These are phyloP conservation scores for Aurelia aurita DNA, from an alignment of 30 jellyfish, hydroid and myxozoan genomes.

Conservation along the genomic window DNA sequence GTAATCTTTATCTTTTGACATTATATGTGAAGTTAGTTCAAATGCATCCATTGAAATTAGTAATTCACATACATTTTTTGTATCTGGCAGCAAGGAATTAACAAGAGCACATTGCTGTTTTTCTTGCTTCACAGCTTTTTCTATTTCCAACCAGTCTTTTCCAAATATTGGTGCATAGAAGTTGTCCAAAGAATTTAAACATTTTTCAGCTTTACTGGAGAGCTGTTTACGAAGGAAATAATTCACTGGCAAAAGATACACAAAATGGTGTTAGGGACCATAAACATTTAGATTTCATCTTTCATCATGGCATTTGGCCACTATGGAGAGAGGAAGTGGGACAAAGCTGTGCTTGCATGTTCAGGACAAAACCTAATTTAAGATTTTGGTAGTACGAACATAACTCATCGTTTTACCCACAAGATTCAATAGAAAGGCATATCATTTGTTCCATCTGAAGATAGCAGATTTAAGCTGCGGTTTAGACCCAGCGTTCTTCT, in stretches of 20 bases:
- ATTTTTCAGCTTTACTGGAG: slow-evolving; percentile 19
- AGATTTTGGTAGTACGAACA: too few species aligned
- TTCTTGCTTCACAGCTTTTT: background rate
- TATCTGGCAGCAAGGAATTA: slow-evolving; percentile 5
- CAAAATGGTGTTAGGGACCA: too few species aligned
- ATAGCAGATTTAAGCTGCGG: too few species aligned
- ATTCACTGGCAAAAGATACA: background rate
- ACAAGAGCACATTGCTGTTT: slow-evolving; percentile 35
- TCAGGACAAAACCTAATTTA: too few species aligned
- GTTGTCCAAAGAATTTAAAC: slow-evolving; percentile 8
- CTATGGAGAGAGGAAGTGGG: too few species aligned
- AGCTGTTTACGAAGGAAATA: background rate
- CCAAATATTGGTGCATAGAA: slow-evolving; percentile 26
- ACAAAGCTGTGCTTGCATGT: too few species aligned
- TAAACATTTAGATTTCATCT: too few species aligned
- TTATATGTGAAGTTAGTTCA: background rate
- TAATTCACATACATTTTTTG: background rate
- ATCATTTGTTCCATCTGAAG: too few species aligned
- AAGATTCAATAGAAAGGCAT: too few species aligned
- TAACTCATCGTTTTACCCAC: too few species aligned
- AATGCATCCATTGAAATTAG: slow-evolving; percentile 1
- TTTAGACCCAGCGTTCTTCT: too few species aligned
- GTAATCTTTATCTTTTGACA: background rate
- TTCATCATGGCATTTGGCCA: too few species aligned
- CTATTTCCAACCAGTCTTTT: slow-evolving; percentile 19